Evolutionary conservation across 2,113 vertebrate genomes (phyloP), one percentile per base, ranked within the genome.

Genomic region (Osmerus eperlanus): DNA sequence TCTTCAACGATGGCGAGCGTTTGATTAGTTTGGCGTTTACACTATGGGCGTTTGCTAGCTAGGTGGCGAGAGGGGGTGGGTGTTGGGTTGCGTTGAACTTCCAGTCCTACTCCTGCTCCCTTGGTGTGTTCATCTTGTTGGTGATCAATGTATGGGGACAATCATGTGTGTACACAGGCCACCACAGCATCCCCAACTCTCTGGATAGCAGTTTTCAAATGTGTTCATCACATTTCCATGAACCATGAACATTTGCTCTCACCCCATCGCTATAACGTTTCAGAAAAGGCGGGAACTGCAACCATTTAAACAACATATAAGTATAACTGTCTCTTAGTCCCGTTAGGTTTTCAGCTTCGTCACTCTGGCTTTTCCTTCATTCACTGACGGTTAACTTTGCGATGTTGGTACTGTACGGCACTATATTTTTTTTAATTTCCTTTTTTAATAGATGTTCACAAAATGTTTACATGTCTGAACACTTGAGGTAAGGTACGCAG

Each of bases 401-500:
- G 67, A 85, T 76, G 59, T 60, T 23, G 64, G 60, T 65, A 52
- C n/a, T 66, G 71, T 82, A 82, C 83, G 67, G 78, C 83, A 69
- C 86, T 81, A 73, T 82, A 87, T 74, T 29, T 83, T 88, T 89
- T 85, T 84, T 86, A 81, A 86, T 47, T 74, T 29, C 81, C 87
- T 89, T 85, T 84, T 86, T 82, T 85, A 86, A 86, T 82, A 84
- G 85, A 88, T 67, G 72, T 90, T 87, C 86, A 85, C 79, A 69
- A 58, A n/a, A 88, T 89, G 87, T 88, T 90, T 86, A 92, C 87
- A 89, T 76, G 82, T 73, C 89, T 77, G 75, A 93, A 93, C 92
- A 93, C 92, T 93, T 92, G 94, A 95, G 94, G 93, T 93, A 94
- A 92, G 77, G 90, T 87, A 87, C 92, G 91, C 88, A 90, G 91